Evolutionary conservation across 2,797 vertebrate genomes (phyloP).

Genomic region (Urophycis tenuis): DNA sequence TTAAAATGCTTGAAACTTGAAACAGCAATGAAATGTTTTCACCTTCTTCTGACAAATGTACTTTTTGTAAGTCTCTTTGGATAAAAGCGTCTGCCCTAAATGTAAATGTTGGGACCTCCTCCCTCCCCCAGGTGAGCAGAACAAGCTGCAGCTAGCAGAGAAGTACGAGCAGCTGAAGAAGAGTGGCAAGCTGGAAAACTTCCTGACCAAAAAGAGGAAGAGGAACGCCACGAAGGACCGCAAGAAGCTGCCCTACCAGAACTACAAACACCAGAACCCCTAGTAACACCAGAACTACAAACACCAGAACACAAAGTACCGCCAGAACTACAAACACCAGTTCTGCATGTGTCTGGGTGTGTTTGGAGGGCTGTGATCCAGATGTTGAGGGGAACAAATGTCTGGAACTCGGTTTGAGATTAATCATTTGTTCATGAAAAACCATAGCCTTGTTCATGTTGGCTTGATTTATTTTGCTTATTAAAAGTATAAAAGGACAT

Average conservation of each 20-base stretch:
- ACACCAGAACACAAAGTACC: constrained; percentile 23
- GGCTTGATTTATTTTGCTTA: background rate
- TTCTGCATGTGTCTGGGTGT: too few relatives aligned
- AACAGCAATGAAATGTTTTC: too few relatives aligned
- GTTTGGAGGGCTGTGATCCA: too few relatives aligned
- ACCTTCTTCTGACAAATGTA: too few relatives aligned
- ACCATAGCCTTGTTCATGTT: background rate
- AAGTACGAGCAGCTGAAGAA: constrained; percentile 84
- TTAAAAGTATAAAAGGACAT: too few relatives aligned
- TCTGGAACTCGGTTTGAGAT: background rate
- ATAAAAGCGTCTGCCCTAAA: too few relatives aligned
- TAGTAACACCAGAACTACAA: constrained; percentile 28
- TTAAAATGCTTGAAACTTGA: too few relatives aligned
- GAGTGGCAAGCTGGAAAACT: constrained; percentile 87
- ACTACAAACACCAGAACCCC: constrained; percentile 21
- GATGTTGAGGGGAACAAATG: too few relatives aligned
- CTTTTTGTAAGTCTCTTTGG: too few relatives aligned
- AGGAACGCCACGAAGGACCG: constrained; percentile 90
- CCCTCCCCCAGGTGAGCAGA: constrained; percentile 74
- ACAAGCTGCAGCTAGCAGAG: constrained; percentile 80
- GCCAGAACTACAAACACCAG: constrained; percentile 22
- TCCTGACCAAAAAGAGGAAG: constrained; percentile 89
- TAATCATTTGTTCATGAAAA: background rate
- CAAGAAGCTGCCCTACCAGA: constrained; percentile 73
- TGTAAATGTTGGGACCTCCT: background rate